phyloP scores from a whole-genome alignment of 2,113 vertebrate genomes.

The Poeciliopsis prolifica region DNA sequence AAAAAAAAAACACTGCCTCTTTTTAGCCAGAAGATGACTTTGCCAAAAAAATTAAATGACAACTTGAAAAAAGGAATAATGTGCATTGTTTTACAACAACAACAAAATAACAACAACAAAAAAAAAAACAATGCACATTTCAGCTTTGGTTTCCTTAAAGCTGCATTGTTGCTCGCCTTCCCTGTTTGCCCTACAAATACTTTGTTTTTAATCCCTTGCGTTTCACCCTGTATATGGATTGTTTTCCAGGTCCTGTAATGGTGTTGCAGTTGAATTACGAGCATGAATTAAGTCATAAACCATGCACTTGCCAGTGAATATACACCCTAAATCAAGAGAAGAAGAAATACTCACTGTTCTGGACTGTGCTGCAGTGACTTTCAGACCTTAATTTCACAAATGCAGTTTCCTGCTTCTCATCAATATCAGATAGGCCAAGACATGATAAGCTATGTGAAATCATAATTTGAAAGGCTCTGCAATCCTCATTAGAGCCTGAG shows the following conservation, averaged over 20 bases:
- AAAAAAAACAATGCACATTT: not conserved
- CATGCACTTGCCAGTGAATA: slow-evolving; percentile 45
- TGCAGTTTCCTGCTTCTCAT: slow-evolving; percentile 61
- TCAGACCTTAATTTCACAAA: slow-evolving; percentile 56
- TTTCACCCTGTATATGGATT: slow-evolving; percentile 47
- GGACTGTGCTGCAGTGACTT: slow-evolving; percentile 52
- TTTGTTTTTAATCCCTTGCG: slow-evolving; percentile 3
- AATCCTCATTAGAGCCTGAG: slow-evolving; percentile 66
- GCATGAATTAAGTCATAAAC: slow-evolving; percentile 51
- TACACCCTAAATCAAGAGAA: slow-evolving; percentile 59
- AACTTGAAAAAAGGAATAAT: not conserved
- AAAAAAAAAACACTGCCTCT: too few relatives aligned
- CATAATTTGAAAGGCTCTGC: slow-evolving; percentile 64
- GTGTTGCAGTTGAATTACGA: slow-evolving; percentile 57
- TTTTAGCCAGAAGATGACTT: too few relatives aligned
- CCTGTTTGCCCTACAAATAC: not conserved
- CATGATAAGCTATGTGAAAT: slow-evolving; percentile 52
- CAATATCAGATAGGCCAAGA: slow-evolving; percentile 61
- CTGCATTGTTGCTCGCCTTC: not conserved
- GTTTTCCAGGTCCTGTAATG: slow-evolving; percentile 42
- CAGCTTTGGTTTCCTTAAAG: not conserved
- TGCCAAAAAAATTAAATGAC: too few relatives aligned
- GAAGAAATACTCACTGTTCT: slow-evolving; percentile 52
- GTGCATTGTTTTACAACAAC: not conserved
- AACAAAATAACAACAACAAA: too few relatives aligned